phyloP scores from a whole-genome alignment of 2,888 invertebrate species.

The Lycophotia porphyrea region DNA sequence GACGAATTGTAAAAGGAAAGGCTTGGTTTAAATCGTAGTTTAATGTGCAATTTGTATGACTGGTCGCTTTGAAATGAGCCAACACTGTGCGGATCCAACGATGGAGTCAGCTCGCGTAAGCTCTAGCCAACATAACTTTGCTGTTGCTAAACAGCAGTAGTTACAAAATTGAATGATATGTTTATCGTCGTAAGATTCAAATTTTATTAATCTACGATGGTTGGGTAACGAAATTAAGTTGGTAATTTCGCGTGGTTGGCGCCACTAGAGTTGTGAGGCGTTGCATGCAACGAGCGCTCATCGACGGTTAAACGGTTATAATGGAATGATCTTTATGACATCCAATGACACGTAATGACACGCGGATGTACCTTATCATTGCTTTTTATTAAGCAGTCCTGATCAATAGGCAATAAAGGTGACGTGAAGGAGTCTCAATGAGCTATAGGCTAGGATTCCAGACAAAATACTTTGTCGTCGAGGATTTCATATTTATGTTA shows the following conservation, averaged over 20 bases:
- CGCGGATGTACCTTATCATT: constrained; percentile 60
- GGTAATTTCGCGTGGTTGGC: constrained; percentile 78
- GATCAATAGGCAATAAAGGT: constrained; percentile 55
- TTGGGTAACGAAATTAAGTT: constrained; percentile 61
- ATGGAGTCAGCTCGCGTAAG: constrained; percentile 81
- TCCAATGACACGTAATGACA: constrained; percentile 63
- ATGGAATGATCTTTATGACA: constrained; percentile 74
- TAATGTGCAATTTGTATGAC: constrained; percentile 86
- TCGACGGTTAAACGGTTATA: constrained; percentile 73
- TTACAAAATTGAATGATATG: constrained; percentile 50
- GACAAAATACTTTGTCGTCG: constrained; percentile 25
- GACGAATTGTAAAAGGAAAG: constrained; percentile 88
- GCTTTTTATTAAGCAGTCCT: constrained; percentile 55
- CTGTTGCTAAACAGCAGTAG: constrained; percentile 24
- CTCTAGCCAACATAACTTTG: constrained; percentile 63
- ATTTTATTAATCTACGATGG: constrained; percentile 15
- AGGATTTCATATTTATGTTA: neutral
- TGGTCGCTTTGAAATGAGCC: constrained; percentile 79
- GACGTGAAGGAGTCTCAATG: constrained; percentile 45
- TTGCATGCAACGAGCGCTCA: constrained; percentile 75
- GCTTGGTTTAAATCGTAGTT: constrained; percentile 79
- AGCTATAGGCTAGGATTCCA: constrained; percentile 16
- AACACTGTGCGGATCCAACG: constrained; percentile 78
- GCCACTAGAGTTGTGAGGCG: constrained; percentile 78
- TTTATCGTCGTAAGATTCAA: constrained; percentile 40